Evolutionary conservation across 2,113 vertebrate species (phyloP).

Genomic region (Bubo bubo): DNA sequence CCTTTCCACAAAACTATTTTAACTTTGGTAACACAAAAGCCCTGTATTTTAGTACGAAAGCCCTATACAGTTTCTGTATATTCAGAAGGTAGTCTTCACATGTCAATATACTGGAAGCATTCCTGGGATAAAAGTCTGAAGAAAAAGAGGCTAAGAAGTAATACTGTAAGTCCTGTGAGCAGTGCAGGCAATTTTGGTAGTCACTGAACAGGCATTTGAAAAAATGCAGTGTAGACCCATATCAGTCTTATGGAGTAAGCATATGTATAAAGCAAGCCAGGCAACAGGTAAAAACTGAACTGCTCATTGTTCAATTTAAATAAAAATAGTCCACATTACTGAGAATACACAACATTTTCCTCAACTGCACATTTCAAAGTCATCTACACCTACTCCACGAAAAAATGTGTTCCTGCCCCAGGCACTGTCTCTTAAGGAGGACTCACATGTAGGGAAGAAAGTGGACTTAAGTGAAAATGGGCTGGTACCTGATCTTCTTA

Average conservation of each 20-base stretch:
- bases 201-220: background rate
- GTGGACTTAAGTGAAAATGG: background rate
- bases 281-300: background rate
- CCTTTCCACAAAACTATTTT: background rate
- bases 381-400: background rate
- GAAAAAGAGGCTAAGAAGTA: background rate
- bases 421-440: background rate
- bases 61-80: background rate
- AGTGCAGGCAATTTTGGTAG: background rate
- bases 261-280: background rate
- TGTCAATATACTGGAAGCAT: background rate
- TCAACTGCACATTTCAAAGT: background rate
- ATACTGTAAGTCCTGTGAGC: background rate
- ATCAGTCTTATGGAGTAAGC: background rate
- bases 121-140: background rate
- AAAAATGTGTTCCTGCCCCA: background rate
- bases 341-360: background rate
- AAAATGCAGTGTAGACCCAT: background rate
- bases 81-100: background rate
- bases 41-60: background rate
- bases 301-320: background rate
- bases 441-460: background rate
- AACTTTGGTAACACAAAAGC: background rate
- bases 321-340: background rate
- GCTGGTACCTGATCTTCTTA: background rate